Conservation (phyloP, 2,797 vertebrate genomes). For the Anabacerthia variegaticeps region DNA sequence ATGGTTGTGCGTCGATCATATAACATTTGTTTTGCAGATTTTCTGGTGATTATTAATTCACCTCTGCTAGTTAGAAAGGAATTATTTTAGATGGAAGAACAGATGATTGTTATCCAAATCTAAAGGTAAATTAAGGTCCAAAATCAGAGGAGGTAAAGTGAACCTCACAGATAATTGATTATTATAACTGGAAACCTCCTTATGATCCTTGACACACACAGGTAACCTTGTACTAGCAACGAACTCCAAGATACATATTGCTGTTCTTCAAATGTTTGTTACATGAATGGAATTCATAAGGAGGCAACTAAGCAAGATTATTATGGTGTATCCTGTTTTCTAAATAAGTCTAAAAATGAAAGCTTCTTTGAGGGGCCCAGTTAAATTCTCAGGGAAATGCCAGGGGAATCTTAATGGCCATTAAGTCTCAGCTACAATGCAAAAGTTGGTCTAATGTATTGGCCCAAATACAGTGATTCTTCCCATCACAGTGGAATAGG, state of each 20-base stretch:
- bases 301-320: not conserved
- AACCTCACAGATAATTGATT: not conserved
- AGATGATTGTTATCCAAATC: not conserved
- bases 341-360: slow-evolving; percentile 30
- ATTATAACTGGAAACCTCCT: not conserved
- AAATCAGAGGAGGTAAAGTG: not conserved
- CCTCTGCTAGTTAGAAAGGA: not conserved
- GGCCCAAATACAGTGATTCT: slow-evolving; percentile 55
- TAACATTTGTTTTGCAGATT: not conserved
- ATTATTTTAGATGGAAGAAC: not conserved
- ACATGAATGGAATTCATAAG: not conserved
- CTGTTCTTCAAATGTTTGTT: not conserved
- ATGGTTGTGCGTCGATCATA: not conserved
- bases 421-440: slow-evolving; percentile 42
- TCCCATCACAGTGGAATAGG: slow-evolving; percentile 69
- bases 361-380: not conserved
- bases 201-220: not conserved
- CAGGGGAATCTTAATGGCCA: slow-evolving; percentile 65
- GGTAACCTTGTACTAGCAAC: not conserved
- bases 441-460: slow-evolving; percentile 68
- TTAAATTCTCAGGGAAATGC: slow-evolving; percentile 38
- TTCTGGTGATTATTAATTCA: not conserved
- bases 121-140: not conserved
- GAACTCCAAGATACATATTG: not conserved
- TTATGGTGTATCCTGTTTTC: not conserved